Evolutionary conservation across 2,888 invertebrate species (phyloP), one percentile per base, ranked within the genome.

Genomic region (Acronicta psi): DNA sequence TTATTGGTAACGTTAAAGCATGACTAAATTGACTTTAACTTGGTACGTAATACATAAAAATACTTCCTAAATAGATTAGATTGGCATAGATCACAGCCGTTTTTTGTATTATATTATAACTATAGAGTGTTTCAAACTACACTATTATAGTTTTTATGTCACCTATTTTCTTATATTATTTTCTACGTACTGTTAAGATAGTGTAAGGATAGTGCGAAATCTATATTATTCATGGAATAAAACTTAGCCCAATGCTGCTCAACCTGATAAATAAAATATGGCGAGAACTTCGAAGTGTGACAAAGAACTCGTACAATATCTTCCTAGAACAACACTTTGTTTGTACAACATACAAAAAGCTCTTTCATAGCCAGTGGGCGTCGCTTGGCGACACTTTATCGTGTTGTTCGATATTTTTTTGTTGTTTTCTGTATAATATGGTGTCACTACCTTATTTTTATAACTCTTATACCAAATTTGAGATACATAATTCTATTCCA

Each of bases 291-390:
- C 55, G 60, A 69, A 64, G 61, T 75, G 52, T 62, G 69, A 89
- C 85, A 89, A 88, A 80, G 85, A 79, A 66, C 65, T 76, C 81
- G 80, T 83, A 87, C 79, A 83, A 66, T 75, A 64, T 75, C 65
- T 91, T 91, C 91, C 79, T 75, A 84, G 90, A 89, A 91, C 78
- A 77, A 67, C 70, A 68, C 72, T 80, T 74, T 85, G 82, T 87
- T 83, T 87, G 76, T 73, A 70, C 63, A 71, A 63, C 53, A 55
- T 46, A 90, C 84, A 89, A 86, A 71, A 76, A 73, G 66, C 66
- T 72, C 85, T 82, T 86, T 88, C 62, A 71, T 69, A 43, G 52
- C 36, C 59, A 47, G 64, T 65, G 43, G 65, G 68, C 66, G 73
- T 67, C 50, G 59, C 53, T 51, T 72, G 64, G 65, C 52, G 67